Evolutionary conservation across 1,140 invertebrate species (phyloP), one percentile per base, ranked within the genome.

Genomic region (Ladona fulva): DNA sequence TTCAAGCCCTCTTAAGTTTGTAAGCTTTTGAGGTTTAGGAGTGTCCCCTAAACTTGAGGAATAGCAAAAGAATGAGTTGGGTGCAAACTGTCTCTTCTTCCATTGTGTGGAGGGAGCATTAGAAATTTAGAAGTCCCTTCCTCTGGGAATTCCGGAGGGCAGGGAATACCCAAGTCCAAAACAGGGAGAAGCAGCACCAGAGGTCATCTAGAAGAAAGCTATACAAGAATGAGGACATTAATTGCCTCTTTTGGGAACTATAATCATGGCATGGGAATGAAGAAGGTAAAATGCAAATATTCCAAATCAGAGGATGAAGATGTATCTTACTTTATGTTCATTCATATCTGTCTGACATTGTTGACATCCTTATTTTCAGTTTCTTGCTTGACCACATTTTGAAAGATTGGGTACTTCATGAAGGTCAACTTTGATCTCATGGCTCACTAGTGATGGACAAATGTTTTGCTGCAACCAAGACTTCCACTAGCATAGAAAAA

Each of bases 281-380:
- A 52, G 44, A 52, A 66, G 52, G 52, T 66, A 66, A 66, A 66
- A 66, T 37, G 52, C 52, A 66, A 66, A 66, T 19, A 66, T 66
- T 19, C 52, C 29, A 37, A 37, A 37, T 37, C 29, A 37, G 29
- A 37, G 29, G 29, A 37, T 37, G 29, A 37, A 37, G 29, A 37
- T 37, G 29, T 37, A 37, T 37, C 29, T 37, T 8, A 5, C 29
- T 37, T 37, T 1, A 8, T 37, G 8, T 37, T 37, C 3, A 37
- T 37, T 37, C 29, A 1, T 37, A 37, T 1, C 29, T 5, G 29
- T 37, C 29, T 37, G 29, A 37, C 8, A 37, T 8, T 8, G 3
- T 37, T 37, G 29, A 37, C 8, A 37, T 8, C 29, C 29, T 37
- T 37, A 8, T 37, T 37, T 37, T 37, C 29, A 37, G 29, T 37